phyloP scores from a whole-genome alignment of 2,797 vertebrate species.

The Emydoidea blandingii region DNA sequence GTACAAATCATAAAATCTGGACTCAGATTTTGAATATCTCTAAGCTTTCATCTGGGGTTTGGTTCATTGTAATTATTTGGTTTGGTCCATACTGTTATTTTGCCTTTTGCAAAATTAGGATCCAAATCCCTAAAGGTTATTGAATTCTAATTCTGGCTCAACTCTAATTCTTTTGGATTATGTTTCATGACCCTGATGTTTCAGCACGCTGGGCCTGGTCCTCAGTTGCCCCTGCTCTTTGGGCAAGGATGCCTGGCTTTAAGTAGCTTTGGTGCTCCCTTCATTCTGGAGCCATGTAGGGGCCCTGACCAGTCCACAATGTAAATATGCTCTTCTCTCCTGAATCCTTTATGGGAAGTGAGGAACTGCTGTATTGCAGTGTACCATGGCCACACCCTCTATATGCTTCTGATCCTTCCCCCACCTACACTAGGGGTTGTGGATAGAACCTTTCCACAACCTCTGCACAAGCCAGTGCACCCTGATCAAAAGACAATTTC shows the following conservation, averaged over 20 bases:
- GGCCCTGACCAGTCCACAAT: neutral
- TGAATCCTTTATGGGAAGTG: neutral
- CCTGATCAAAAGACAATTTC: neutral
- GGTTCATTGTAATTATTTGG: neutral
- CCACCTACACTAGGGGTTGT: accelerated
- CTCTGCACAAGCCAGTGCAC: neutral
- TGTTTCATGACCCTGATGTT: constrained; percentile 24
- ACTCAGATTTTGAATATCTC: neutral
- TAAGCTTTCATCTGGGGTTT: neutral
- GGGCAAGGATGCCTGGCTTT: constrained; percentile 56
- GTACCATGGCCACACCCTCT: neutral
- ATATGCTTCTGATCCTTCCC: neutral
- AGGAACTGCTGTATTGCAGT: neutral
- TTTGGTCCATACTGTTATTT: neutral
- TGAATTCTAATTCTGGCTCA: neutral
- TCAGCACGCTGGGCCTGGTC: constrained; percentile 3
- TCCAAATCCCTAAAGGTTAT: neutral
- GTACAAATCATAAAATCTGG: constrained; percentile 9
- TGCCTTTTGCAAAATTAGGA: constrained; percentile 32
- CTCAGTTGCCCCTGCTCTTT: constrained; percentile 12
- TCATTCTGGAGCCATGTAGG: constrained; percentile 4
- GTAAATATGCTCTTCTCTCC: constrained; percentile 9
- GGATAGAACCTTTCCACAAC: neutral
- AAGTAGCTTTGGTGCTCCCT: constrained; percentile 37
- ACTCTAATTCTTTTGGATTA: neutral